Conservation (phyloP, 2,113 vertebrate species). For the Macrotus californicus region DNA sequence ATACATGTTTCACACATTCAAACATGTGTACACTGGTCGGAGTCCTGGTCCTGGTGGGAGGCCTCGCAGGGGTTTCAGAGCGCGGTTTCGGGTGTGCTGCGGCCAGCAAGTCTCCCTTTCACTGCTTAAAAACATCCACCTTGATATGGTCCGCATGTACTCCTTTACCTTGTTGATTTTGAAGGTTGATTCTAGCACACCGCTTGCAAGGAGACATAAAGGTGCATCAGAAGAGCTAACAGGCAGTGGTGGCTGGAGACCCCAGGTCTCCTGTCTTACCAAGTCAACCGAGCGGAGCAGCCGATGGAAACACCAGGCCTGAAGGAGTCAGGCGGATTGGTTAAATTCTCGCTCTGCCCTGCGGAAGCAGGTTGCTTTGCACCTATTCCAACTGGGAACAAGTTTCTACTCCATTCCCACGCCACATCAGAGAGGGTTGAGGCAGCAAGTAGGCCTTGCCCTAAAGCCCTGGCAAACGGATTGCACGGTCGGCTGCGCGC, state of each 20-base stretch:
- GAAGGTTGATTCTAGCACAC: background rate
- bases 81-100: background rate
- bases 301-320: background rate
- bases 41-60: background rate
- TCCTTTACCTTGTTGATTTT: background rate
- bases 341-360: background rate
- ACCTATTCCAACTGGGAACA: background rate
- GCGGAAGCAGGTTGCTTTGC: background rate
- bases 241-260: background rate
- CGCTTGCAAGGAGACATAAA: background rate
- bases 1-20: background rate
- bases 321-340: background rate
- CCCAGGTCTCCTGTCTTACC: background rate
- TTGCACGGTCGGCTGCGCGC: background rate
- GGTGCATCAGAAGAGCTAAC: background rate
- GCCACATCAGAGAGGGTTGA: background rate
- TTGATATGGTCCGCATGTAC: too few relatives aligned
- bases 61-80: background rate
- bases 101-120: background rate
- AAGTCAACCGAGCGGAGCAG: background rate
- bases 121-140: background rate
- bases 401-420: slow-evolving; percentile 28
- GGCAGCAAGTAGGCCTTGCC: background rate
- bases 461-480: background rate
- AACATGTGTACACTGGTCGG: too few relatives aligned